Conservation (phyloP, 2,797 vertebrate species). For the Pogonophryne albipinna region DNA sequence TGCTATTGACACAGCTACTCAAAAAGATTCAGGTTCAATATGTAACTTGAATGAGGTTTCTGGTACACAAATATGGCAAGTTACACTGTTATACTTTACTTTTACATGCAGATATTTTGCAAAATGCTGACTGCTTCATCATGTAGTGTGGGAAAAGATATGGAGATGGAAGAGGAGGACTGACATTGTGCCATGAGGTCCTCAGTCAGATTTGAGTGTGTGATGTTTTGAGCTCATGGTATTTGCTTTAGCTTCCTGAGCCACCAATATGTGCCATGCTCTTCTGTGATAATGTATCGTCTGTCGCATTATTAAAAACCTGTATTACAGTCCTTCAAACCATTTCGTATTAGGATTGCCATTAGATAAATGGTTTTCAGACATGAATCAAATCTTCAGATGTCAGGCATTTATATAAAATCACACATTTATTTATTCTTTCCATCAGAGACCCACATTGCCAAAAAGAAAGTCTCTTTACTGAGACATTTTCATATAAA, state of each 20-base stretch:
- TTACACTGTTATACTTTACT: neutral
- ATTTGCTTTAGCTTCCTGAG: slow-evolving; percentile 24
- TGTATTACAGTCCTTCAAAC: neutral
- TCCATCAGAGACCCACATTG: neutral
- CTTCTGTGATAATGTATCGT: slow-evolving; percentile 20
- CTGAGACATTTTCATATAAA: neutral
- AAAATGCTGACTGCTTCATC: neutral
- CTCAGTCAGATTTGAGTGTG: slow-evolving; percentile 45
- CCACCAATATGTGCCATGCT: slow-evolving; percentile 24
- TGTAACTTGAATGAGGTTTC: neutral
- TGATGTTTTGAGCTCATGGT: slow-evolving; percentile 34
- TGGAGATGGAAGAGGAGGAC: slow-evolving; percentile 11
- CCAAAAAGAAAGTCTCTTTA: neutral
- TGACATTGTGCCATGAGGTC: slow-evolving; percentile 40
- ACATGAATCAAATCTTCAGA: too few species aligned
- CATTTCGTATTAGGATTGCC: neutral
- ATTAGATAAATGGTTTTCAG: neutral
- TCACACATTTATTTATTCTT: neutral
- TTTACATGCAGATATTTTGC: neutral
- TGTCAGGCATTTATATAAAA: too few species aligned
- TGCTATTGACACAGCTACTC: neutral
- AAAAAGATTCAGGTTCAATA: neutral
- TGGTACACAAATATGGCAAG: neutral
- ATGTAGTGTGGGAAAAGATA: neutral
- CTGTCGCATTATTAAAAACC: neutral